Conservation (phyloP, 2,113 vertebrate species). For the Neodontobutis hainanensis region DNA sequence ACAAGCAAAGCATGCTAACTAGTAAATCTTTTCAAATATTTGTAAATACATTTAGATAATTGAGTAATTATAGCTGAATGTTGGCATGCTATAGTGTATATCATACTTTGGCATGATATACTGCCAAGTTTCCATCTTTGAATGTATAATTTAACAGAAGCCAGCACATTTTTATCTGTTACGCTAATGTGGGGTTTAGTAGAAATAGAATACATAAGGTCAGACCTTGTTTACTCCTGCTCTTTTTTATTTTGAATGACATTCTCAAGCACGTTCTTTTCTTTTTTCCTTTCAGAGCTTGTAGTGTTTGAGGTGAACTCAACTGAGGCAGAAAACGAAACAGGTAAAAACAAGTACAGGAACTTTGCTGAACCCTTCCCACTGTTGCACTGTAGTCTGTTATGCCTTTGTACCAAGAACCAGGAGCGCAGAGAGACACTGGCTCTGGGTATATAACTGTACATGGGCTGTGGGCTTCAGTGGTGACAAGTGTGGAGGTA, state of each 20-base stretch:
- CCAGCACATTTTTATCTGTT: background rate
- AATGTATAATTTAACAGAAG: no score
- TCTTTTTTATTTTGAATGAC: slow-evolving; percentile 1
- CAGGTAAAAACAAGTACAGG: slow-evolving; percentile 63
- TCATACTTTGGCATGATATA: no score
- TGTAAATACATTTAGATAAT: no score
- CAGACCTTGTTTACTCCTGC: background rate
- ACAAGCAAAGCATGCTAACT: no score
- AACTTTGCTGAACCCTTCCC: slow-evolving; percentile 11
- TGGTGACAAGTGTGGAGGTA: slow-evolving; percentile 82
- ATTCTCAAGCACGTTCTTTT: slow-evolving; percentile 8
- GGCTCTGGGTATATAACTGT: slow-evolving; percentile 75
- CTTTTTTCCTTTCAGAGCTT: slow-evolving; percentile 63
- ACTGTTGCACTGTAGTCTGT: slow-evolving; percentile 1
- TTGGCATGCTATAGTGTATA: no score
- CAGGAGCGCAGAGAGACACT: slow-evolving; percentile 64
- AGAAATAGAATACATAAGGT: background rate
- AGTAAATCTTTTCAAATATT: no score
- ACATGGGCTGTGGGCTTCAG: slow-evolving; percentile 83
- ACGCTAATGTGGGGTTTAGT: background rate
- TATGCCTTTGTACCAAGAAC: slow-evolving; percentile 14
- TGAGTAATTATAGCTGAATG: no score
- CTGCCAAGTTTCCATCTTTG: no score
- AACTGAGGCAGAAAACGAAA: slow-evolving; percentile 68
- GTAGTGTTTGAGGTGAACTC: slow-evolving; percentile 60